Base-by-base conservation (phyloP, 2,888 invertebrate genomes). In the Hipparchia sbordonii region DNA sequence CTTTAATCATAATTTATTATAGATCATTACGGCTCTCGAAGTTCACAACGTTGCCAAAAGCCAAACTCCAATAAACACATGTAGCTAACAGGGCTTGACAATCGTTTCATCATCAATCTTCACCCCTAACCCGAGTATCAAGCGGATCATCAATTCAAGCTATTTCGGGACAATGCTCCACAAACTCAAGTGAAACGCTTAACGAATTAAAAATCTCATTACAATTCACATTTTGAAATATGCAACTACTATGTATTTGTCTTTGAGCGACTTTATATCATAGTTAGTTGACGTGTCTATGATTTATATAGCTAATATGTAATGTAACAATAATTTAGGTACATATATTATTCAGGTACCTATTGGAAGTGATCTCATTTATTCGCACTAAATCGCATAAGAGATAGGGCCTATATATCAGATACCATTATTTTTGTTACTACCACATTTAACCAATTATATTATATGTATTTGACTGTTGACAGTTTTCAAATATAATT, bases 121-220 rank as follows among this genome's bases (percentile, higher is more conserved):
- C 87, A 79, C 91, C 91, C 91, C 84, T 82, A 60, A 85, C 72
- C 33, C 12, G 65, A 51, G 13, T 75, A 80, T 81, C 79, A 83
- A 71, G 67, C 77, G 81, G 83, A 87, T 85, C 91, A 92, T 92
- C 88, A 89, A 91, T 92, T 71, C 74, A 76, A 39, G 80, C 80
- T 82, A 84, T 86, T 86, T 85, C 79, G 79, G 65, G 78, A 80
- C 81, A 79, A 81, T 81, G 80, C 67, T 74, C 74, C 73, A 72
- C 73, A 75, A 66, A 75, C 75, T 73, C 71, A 74, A 74, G 76
- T 78, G 77, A 76, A 72, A 75, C 56, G 76, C 66, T 68, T 71
- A 76, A 79, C 78, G 76, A 77, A 79, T 78, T 76, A 75, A 77
- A 74, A 76, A 74, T 76, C 76, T 78, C 76, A 77, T 78, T 75